Evolutionary conservation across 2,888 invertebrate species (phyloP).

Genomic region (Zootermopsis nevadensis): DNA sequence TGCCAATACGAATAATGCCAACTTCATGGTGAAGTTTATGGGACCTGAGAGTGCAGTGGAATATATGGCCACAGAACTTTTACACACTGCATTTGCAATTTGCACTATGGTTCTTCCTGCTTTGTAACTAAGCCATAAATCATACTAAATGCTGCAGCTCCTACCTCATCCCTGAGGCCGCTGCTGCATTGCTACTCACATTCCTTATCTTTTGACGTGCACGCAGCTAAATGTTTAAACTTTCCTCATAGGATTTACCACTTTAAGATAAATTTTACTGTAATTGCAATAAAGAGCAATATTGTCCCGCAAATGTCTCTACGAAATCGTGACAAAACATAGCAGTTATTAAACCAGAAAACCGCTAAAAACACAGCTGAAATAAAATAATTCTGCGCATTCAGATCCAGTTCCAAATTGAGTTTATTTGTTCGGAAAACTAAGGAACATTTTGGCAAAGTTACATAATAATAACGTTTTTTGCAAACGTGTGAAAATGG

Average conservation of each 20-base stretch:
- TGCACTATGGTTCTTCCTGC: not conserved
- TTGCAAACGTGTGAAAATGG: too few relatives aligned
- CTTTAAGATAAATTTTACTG: not conserved
- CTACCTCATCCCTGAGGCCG: not conserved
- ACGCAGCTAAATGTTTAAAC: not conserved
- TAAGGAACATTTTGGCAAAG: too few relatives aligned
- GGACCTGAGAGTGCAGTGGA: not conserved
- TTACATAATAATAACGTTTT: too few relatives aligned
- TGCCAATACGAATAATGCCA: conserved; percentile 3
- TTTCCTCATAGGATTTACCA: not conserved
- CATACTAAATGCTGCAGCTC: conserved; percentile 1
- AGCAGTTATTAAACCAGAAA: too few relatives aligned
- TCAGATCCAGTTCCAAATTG: too few relatives aligned
- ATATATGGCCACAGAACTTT: not conserved
- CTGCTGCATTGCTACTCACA: not conserved
- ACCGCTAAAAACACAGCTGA: too few relatives aligned
- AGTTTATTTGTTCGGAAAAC: too few relatives aligned
- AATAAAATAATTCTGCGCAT: too few relatives aligned
- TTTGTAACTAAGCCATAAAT: not conserved
- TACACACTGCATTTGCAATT: conserved; percentile 10
- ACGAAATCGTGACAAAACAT: not conserved
- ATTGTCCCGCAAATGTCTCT: not conserved
- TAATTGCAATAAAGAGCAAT: not conserved
- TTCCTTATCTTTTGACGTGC: conserved; percentile 1
- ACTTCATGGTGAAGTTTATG: too few relatives aligned